Evolutionary conservation across 2,888 invertebrate genomes (phyloP).

Genomic region (Alsophila aescularia): DNA sequence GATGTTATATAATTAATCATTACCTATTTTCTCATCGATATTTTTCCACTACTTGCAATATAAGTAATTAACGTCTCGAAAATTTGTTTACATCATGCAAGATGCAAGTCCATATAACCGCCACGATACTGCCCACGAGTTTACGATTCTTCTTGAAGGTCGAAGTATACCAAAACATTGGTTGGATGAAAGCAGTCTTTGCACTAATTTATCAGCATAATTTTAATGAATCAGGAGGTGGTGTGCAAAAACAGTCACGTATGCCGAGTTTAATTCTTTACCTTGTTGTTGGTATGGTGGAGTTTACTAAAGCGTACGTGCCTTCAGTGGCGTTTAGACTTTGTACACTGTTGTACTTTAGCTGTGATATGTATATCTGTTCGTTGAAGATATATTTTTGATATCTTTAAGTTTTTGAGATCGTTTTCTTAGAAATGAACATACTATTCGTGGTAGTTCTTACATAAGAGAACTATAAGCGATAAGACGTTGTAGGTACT

Average conservation of each 20-base stretch:
- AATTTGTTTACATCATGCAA: neutral
- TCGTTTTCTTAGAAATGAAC: too few relatives aligned
- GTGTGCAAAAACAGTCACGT: conserved; percentile 31
- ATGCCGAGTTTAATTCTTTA: conserved; percentile 26
- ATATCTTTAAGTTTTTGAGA: too few relatives aligned
- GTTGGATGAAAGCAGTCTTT: conserved; percentile 15
- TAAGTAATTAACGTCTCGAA: too few relatives aligned
- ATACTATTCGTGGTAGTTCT: too few relatives aligned
- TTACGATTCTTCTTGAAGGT: conserved; percentile 16
- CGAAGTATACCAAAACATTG: conserved; percentile 27
- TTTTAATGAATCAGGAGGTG: conserved; percentile 5
- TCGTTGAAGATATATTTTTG: too few relatives aligned
- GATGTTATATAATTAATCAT: too few relatives aligned
- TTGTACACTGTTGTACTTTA: conserved; percentile 11
- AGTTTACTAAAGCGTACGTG: conserved; percentile 29
- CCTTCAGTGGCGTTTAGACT: conserved; percentile 14
- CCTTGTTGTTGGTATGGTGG: conserved; percentile 24
- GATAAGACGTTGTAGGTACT: too few relatives aligned
- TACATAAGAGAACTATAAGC: too few relatives aligned
- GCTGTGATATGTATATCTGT: too few relatives aligned
- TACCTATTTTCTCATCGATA: too few relatives aligned
- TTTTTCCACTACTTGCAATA: too few relatives aligned
- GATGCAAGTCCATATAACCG: conserved; percentile 5
- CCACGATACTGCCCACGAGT: conserved; percentile 31
- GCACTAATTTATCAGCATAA: conserved; percentile 16